Evolutionary conservation across 2,113 vertebrate species (phyloP), one percentile per base, ranked within the genome.

Genomic region (Boulengeromyrus knoepffleri): DNA sequence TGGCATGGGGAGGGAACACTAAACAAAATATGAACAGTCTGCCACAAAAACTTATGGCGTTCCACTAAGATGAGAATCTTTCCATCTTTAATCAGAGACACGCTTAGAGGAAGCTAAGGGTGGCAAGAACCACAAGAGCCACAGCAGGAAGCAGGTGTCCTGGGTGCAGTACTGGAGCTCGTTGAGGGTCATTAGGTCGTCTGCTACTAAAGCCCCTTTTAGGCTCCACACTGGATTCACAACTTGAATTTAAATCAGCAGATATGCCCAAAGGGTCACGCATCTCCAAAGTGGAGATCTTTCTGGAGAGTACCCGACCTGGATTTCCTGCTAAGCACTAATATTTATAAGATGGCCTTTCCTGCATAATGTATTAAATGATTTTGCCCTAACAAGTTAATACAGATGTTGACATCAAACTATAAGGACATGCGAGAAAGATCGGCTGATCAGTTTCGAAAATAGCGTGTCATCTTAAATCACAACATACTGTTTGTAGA

Each of bases 211-310:
- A 96, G 96, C 96, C 96, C 94, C 45, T 94, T 93, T 89, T 93
- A 92, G 93, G 90, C 94, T 95, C 94, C 92, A 96, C 95, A 92
- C 93, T 94, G 86, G 91, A 95, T 93, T 96, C 96, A 95, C 89
- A 2, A 53, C 62, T 47, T 62, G 15, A n/a, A 77, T 47, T 3
- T 4, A 19, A 27, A 27, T 90, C 70, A 88, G 15, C 85, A 49
- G 15, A 50, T 52, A n/a, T 56, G 50, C n/a, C 15, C 49, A 36
- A 39, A 39, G 31, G 36, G 85, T 80, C 62, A 8, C 13, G 88
- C 6, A 36, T 49, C 31, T 80, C 70, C n/a, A 74, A 42, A n/a
- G 9, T 80, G 45, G 31, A 89, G 13, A 66, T 3, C 24, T 39
- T 27, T 47, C 19, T 88, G 88, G 62, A 46, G 46, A 13, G n/a